Evolutionary conservation across 1,140 invertebrate species (phyloP).

Genomic region (Dendrolimus kikuchii): DNA sequence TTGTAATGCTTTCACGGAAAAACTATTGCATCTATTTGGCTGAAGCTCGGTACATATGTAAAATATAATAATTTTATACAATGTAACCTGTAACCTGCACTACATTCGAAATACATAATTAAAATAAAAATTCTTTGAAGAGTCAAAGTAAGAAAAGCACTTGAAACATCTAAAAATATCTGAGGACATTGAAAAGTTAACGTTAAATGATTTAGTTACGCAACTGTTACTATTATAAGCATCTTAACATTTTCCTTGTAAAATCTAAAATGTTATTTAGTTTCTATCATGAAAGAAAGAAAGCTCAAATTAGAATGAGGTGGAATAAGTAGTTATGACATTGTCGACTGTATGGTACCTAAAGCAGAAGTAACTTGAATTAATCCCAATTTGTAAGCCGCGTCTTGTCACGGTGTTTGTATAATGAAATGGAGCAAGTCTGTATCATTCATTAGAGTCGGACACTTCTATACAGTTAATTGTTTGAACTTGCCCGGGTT

Average conservation of each 20-base stretch:
- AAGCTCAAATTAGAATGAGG: constrained; percentile 1
- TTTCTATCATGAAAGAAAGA: background rate
- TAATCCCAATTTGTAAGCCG: constrained; percentile 65
- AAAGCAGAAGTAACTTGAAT: constrained; percentile 37
- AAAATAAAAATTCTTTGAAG: too few relatives aligned
- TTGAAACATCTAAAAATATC: constrained; percentile 34
- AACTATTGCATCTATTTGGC: too few relatives aligned
- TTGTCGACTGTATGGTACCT: constrained; percentile 11
- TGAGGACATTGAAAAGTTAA: constrained; percentile 36
- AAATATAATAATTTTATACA: too few relatives aligned
- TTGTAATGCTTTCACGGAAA: too few relatives aligned
- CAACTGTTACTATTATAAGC: constrained; percentile 21
- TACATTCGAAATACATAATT: too few relatives aligned
- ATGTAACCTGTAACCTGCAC: too few relatives aligned
- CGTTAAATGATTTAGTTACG: constrained; percentile 41
- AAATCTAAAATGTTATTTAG: background rate
- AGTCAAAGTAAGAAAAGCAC: background rate
- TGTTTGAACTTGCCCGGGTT: constrained; percentile 65
- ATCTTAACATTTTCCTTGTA: constrained; percentile 12
- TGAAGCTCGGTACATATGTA: too few relatives aligned
- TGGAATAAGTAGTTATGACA: background rate
- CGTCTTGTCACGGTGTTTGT: constrained; percentile 64
- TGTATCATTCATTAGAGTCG: constrained; percentile 69
- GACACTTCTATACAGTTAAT: constrained; percentile 71
- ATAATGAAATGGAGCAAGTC: constrained; percentile 64